phyloP scores from a whole-genome alignment of 2,888 invertebrate species.

The Sericinus montela region DNA sequence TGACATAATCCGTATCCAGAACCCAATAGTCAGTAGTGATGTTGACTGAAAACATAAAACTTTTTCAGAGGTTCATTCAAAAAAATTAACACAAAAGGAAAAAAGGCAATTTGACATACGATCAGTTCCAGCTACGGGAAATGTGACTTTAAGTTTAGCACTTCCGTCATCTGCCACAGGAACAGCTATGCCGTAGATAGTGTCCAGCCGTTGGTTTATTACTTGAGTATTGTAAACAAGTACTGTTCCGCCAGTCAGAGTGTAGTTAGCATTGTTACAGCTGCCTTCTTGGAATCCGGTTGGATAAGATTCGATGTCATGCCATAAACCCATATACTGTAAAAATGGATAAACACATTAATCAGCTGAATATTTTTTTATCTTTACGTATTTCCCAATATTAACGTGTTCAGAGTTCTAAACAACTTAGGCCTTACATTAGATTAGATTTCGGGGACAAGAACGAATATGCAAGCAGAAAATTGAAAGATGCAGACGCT shows the following conservation, averaged over 20 bases:
- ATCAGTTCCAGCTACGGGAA: slow-evolving; percentile 68
- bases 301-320: slow-evolving; percentile 54
- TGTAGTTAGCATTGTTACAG: slow-evolving; percentile 52
- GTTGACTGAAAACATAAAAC: slow-evolving; percentile 33
- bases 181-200: slow-evolving; percentile 72
- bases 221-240: slow-evolving; percentile 55
- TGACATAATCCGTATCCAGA: slow-evolving; percentile 78
- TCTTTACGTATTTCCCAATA: no score
- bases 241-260: slow-evolving; percentile 35
- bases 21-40: slow-evolving; percentile 47
- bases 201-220: slow-evolving; percentile 61
- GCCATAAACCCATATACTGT: slow-evolving; percentile 56
- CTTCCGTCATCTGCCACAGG: slow-evolving; percentile 57
- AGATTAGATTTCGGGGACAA: no score
- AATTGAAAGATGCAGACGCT: no score
- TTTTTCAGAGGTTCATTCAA: neutral
- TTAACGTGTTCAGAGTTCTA: no score
- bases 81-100: neutral
- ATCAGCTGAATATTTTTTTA: no score
- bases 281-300: slow-evolving; percentile 43
- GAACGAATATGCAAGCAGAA: no score
- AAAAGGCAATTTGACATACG: slow-evolving; percentile 15
- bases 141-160: slow-evolving; percentile 81
- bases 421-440: no score
- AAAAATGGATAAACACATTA: neutral